Conservation (phyloP, 37 sponge, comb jelly and placozoan genomes). For the Oscarella lobularis region DNA sequence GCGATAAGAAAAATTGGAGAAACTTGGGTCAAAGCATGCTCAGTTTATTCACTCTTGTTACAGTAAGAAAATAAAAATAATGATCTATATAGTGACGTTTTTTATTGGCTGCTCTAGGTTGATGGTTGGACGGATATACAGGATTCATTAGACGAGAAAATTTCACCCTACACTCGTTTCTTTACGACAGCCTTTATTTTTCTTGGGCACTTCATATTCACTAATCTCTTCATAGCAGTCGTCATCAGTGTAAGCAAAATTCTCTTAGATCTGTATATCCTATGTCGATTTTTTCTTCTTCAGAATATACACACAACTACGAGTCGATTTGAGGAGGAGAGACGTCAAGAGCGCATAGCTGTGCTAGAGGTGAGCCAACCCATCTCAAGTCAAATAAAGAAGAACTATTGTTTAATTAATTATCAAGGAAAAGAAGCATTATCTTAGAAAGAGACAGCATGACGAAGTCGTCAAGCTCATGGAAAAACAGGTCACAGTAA, state of each 20-base stretch:
- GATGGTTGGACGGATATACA: conserved; percentile 68
- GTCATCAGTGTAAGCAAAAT: conserved; percentile 34
- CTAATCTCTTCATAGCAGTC: conserved; percentile 73
- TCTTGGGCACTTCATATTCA: conserved; percentile 73
- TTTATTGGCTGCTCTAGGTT: conserved; percentile 14
- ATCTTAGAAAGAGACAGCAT: conserved; percentile 43
- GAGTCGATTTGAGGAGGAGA: conserved; percentile 12
- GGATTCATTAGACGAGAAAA: conserved; percentile 20
- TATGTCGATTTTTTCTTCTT: no score
- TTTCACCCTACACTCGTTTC: conserved; percentile 35
- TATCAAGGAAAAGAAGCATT: conserved; percentile 45
- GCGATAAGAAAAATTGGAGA: conserved; percentile 61
- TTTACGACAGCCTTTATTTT: conserved; percentile 58
- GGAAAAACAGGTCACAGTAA: conserved; percentile 39
- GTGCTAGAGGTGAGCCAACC: no score
- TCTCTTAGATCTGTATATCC: not conserved
- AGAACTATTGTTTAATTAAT: no score
- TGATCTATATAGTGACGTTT: conserved; percentile 14
- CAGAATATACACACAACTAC: conserved; percentile 73
- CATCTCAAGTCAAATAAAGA: no score
- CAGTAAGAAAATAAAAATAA: conserved; percentile 34
- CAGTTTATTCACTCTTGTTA: conserved; percentile 55
- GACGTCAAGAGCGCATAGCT: conserved; percentile 22
- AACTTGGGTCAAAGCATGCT: conserved; percentile 49
- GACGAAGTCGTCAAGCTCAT: conserved; percentile 39